Base-by-base conservation (phyloP, 2,888 invertebrate species). In the Polia nebulosa region DNA sequence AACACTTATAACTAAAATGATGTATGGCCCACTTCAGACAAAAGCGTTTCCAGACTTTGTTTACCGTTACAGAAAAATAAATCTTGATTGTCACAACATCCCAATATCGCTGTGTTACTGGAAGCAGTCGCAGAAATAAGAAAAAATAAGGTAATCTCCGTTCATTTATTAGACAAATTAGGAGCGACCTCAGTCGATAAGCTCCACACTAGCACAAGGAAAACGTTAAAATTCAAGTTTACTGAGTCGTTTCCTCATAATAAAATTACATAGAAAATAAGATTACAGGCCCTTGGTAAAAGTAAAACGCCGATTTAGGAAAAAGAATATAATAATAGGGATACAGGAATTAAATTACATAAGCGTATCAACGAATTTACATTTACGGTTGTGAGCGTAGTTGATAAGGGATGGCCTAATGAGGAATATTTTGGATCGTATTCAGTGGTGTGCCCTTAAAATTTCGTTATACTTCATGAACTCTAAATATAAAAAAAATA, bases 1-100 rank as follows among this genome's bases (percentile, higher is more conserved):
- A 63, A 32, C 32, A 15, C 39, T 68, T 15, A 36, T n/a, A 20
- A 9, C n/a, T 25, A 41, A 52, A 52, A 52, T 62, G 44, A 73
- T 73, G 7, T 45, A 63, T 52, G 45, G 8, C 52, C 36, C 73
- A 36, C 44, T 69, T 45, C 29, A 52, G 17, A 13, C 32, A 20
- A 45, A 53, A 62, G 25, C 32, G 7, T 41, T 39, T 3, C 11
- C 36, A 52, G 29, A 13, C n/a, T 64, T 49, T 60, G 45, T 60
- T 72, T 72, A 57, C 25, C 39, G 29, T 52, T 49, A 20, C 8
- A 22, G 41, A 36, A 56, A 36, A 36, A 73, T 66, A 56, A 72
- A 78, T 78, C 61, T 66, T 32, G 61, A 72, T 66, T 49, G 47
- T 72, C 45, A 51, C 49, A 58, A 66, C 56, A 57, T 53, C n/a